Base-by-base conservation (phyloP, 2,888 invertebrate genomes). In the Neelides folsomi region DNA sequence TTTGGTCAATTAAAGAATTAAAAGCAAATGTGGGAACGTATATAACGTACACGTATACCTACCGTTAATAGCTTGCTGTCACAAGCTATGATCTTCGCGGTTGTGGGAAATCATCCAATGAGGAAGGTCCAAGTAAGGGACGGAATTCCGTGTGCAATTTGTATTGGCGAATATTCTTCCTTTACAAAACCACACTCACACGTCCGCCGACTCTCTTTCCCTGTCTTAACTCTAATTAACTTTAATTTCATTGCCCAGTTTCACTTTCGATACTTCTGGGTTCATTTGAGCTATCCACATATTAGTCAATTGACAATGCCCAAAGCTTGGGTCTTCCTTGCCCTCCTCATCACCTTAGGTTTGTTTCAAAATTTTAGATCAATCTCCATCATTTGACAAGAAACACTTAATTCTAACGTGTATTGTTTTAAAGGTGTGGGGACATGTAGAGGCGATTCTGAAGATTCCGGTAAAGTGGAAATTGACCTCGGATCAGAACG, bases 401-500 rank as follows among this genome's bases (percentile, higher is more conserved):
- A 8, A 12, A 4, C 39, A 39, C 19, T 20, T 15, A 39, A 5
- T 44, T 15, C 20, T 36, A n/a, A n/a, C n/a, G n/a, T n/a, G n/a
- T n/a, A n/a, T 38, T 19, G 12, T 40, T 48, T 49, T 40, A 1
- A 19, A 49, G 43, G 49, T 37, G 12, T 47, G 38, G n/a, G 39
- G 40, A 45, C 39, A 34, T 38, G 43, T 3, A 47, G 58, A 34
- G 69, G 67, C 2, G 69, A 70, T 16, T 77, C 77, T 53, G 74
- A 71, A 38, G 73, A 73, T 39, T 71, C 76, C 45, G 78, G 79
- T 65, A 82, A 77, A 5, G 77, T 84, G 49, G 86, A 88, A 47
- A 74, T 78, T 35, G 86, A 92, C 70, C 73, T 90, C 51, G 92
- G 92, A 12, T 79, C 87, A 44, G 86, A 82, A 58, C 77, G 86